Base-by-base conservation (phyloP, 1,140 invertebrate genomes). In the Diprion similis region DNA sequence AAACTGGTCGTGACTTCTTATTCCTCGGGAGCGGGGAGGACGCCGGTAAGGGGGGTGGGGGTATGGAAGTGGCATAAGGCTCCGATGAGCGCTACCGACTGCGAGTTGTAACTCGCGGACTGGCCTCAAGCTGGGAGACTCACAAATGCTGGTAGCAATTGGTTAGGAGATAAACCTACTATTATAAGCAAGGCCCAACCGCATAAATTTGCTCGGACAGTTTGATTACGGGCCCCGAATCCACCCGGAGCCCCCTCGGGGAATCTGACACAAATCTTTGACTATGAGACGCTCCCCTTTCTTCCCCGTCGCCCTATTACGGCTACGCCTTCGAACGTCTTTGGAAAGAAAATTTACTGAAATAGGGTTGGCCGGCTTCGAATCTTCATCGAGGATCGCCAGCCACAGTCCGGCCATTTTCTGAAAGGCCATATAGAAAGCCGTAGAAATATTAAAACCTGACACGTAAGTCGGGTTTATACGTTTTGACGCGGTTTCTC, bases 121-220 rank as follows among this genome's bases (percentile, higher is more conserved):
- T 59, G 3, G 51, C 51, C 51, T 17, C 51, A 17, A 59, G 51
- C 51, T 59, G 51, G 51, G 51, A 17, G 51, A 59, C 51, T 59
- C 51, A 59, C 51, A 8, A 59, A 59, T 59, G 51, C 51, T 59
- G 51, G 51, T 59, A 59, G 51, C 51, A 59, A 59, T 59, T 17
- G 51, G 51, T 59, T 59, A 59, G 51, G 51, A 59, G 51, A 59
- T 59, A 59, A 59, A 59, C 51, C 51, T 59, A 59, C 51, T 59
- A 59, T 59, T 59, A 59, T 59, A 59, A 59, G 11, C 51, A 59
- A 59, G 51, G 51, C 51, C 51, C 51, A 59, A 59, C 51, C 51
- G 51, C 51, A 59, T 59, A 59, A 59, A 59, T 59, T 59, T 59
- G 51, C 51, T 59, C 51, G n/a, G 51, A 59, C 51, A 59, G 51